These are phyloP conservation scores for Pelagia noctiluca DNA, from an alignment of 30 jellyfish, hydroid and myxozoan genomes.

Conservation along the genomic window DNA sequence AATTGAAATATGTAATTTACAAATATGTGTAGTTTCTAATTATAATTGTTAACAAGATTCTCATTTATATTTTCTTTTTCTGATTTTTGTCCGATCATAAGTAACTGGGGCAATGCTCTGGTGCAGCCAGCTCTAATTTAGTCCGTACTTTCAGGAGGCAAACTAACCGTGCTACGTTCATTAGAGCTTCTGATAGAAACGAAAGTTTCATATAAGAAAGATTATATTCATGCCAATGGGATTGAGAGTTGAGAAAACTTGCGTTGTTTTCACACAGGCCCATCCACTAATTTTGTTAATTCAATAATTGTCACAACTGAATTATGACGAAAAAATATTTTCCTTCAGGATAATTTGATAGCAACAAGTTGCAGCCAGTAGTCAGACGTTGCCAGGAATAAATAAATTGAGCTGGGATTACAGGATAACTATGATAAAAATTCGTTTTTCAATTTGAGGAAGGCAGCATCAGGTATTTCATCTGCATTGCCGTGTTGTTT, in stretches of 20 bases:
- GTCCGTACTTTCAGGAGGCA: no score
- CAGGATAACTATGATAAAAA: not conserved
- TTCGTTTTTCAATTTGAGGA: not conserved
- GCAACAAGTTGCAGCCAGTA: not conserved
- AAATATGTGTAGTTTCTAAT: not conserved
- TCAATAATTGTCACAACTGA: not conserved
- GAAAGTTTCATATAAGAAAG: no score
- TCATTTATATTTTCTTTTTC: not conserved
- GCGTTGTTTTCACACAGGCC: not conserved
- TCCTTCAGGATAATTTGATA: not conserved
- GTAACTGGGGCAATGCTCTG: no score
- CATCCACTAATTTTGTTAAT: not conserved
- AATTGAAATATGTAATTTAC: not conserved
- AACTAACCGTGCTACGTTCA: no score
- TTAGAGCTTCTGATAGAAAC: no score
- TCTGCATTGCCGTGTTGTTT: not conserved
- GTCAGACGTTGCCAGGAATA: not conserved
- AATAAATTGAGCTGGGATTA: not conserved
- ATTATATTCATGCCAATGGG: no score
- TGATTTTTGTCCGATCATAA: no score
- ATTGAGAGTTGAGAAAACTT: no score
- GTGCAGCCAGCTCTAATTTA: no score
- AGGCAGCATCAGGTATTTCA: not conserved
- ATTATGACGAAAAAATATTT: no score
- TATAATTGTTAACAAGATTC: not conserved